Evolutionary conservation across 2,888 invertebrate genomes (phyloP), one percentile per base, ranked within the genome.

Genomic region (Sarcophaga carnaria): DNA sequence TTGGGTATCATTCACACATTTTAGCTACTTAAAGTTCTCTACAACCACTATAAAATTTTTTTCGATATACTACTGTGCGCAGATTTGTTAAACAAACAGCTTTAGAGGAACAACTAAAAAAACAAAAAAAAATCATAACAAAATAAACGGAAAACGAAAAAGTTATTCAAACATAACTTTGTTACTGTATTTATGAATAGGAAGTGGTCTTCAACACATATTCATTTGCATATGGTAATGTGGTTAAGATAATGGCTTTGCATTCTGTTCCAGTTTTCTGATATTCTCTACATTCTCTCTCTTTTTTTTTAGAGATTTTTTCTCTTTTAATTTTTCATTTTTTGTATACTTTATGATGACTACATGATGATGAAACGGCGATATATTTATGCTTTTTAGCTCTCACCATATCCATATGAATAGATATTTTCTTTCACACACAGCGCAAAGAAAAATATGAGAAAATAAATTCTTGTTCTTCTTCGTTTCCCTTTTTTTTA

Each of bases 171-270:
- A 54, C 49, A 20, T 62, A 47, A 62, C 45, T 45, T 62, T 74
- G 6, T 74, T 22, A 22, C 62, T 74, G 54, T 59, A 10, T 54
- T n/a, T 74, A 74, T 62, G 72, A 45, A 59, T 25, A 69, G 59
- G 60, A 77, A 69, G 45, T 60, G 67, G 77, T 22, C 60, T 67
- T 60, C 27, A 77, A 17, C 45, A 47, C 11, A 67, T 69, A 67
- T 69, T 69, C 60, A 77, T 69, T 77, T 77, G 77, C 77, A 69
- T 77, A 77, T 60, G 77, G 60, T 77, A 77, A 77, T 77, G 60
- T 47, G 67, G 67, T 66, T 60, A 77, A 69, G 60, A 77, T 67
- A 77, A 60, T 59, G 25, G 76, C 17, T 69, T 60, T 54, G 63
- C 63, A 64, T 47, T 64, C 25, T 64, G 12, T 27, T 75, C 64